These are phyloP conservation scores for Phalera bucephala DNA, from an alignment of 2,888 invertebrate genomes.

Conservation along the genomic window DNA sequence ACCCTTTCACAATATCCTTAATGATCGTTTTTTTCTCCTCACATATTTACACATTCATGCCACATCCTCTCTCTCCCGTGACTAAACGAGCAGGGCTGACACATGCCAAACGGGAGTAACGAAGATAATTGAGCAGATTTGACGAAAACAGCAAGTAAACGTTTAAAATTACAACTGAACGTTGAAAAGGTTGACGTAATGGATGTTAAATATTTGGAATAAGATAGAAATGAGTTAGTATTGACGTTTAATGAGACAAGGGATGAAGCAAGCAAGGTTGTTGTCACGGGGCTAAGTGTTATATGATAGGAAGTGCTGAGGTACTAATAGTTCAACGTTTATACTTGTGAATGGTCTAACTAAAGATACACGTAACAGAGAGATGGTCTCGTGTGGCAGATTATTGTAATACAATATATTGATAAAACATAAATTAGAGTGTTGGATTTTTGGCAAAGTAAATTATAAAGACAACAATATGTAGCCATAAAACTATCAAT, in stretches of 20 bases:
- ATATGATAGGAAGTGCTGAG: too few species aligned
- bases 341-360: too few species aligned
- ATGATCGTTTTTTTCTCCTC: slow-evolving; percentile 43
- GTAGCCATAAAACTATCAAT: too few species aligned
- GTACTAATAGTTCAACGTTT: too few species aligned
- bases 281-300: too few species aligned
- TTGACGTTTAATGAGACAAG: background rate
- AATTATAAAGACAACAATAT: too few species aligned
- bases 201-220: background rate
- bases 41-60: slow-evolving; percentile 64
- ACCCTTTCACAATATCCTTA: slow-evolving; percentile 36
- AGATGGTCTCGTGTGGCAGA: too few species aligned
- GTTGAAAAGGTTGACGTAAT: background rate
- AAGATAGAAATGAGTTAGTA: background rate
- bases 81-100: slow-evolving; percentile 40
- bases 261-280: slow-evolving; percentile 5
- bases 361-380: too few species aligned
- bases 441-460: too few species aligned
- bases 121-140: background rate
- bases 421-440: too few species aligned
- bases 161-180: background rate
- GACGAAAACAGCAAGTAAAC: slow-evolving; percentile 1
- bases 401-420: too few species aligned
- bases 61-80: slow-evolving; percentile 59
- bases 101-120: background rate